phyloP scores from a whole-genome alignment of 2,888 invertebrate species.

The Carabus problematicus region DNA sequence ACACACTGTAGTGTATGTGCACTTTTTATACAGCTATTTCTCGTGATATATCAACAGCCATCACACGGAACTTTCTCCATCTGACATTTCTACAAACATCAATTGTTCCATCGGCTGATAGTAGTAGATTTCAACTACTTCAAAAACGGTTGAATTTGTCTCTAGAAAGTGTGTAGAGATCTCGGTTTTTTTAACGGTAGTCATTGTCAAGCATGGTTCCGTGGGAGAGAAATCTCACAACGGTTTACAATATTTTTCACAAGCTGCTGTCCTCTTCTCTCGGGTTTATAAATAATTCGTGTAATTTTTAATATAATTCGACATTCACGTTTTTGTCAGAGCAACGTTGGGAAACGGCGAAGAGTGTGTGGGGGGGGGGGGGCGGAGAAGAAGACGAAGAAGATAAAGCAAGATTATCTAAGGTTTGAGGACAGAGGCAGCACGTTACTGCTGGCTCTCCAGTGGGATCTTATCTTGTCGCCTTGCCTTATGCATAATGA shows the following conservation, averaged over 20 bases:
- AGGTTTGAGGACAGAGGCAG: neutral
- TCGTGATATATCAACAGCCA: no score
- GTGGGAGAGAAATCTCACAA: slow-evolving; percentile 8
- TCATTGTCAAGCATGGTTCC: no score
- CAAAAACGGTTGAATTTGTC: no score
- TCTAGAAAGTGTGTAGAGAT: no score
- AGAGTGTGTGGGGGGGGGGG: neutral
- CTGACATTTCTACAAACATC: no score
- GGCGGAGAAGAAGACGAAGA: no score
- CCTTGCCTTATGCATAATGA: slow-evolving; percentile 52
- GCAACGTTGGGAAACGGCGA: neutral
- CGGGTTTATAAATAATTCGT: slow-evolving; percentile 21
- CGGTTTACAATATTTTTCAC: slow-evolving; percentile 19
- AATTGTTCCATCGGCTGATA: no score
- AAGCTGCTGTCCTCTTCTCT: slow-evolving; percentile 10
- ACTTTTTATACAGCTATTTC: no score
- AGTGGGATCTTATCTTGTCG: slow-evolving; percentile 48
- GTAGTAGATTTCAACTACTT: no score
- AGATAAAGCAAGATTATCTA: slow-evolving; percentile 26
- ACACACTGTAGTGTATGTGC: no score
- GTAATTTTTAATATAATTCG: slow-evolving; percentile 40
- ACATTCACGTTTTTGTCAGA: slow-evolving; percentile 32
- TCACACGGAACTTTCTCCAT: no score
- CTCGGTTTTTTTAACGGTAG: no score
- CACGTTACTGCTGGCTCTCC: slow-evolving; percentile 13